Evolutionary conservation across 64 coral and sea anemone genomes (phyloP), one percentile per base, ranked within the genome.

Genomic region (Astreopora myriophthalma): DNA sequence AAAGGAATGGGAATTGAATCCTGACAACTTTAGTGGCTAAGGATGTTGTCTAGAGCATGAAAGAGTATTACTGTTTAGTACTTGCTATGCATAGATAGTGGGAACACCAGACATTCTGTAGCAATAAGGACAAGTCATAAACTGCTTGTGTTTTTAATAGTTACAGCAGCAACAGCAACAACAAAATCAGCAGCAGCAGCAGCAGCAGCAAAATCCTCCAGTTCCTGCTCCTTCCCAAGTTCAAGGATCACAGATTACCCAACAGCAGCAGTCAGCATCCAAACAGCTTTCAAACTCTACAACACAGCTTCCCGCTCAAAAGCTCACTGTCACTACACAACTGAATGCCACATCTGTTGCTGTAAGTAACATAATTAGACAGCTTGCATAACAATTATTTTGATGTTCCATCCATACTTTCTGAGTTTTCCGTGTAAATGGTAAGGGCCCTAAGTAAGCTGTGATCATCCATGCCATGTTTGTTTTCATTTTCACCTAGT

Each of bases 121-220:
- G n/a, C n/a, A n/a, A n/a, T n/a, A n/a, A 55, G 16, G 3, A 2
- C 61, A 64, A 11, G 80, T 40, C 46, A 30, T 60, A 10, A 52
- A 25, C 63, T 72, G 37, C 46, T 34, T 6, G 1, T 49, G 26
- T 55, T 14, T 71, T 26, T 6, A 90, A 7, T 65, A 91, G 34
- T 78, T 74, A 19, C 82, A 79, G 6, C 73, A 87, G 26, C 95
- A 90, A 13, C 90, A 86, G 22, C 95, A 96, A 5, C 81, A 87
- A 0, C 93, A 95, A 34, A 88, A 95, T 5, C 82, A 80, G 6
- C 81, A 86, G 2, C 92, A 91, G 12, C 82, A 98, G 62, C 84
- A 84, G 62, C 87, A 90, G 38, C 74, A 72, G 8, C 89, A 94
- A 20, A 93, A 91, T 48, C 79, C 85, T 84, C n/a, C 89, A 72